A percentile compares a stretch with the other conserved stretches of the same genome.
These are phyloP conservation scores for Drosophila orosa DNA, from an alignment of 1,140 invertebrate species.

Conservation along the genomic window DNA sequence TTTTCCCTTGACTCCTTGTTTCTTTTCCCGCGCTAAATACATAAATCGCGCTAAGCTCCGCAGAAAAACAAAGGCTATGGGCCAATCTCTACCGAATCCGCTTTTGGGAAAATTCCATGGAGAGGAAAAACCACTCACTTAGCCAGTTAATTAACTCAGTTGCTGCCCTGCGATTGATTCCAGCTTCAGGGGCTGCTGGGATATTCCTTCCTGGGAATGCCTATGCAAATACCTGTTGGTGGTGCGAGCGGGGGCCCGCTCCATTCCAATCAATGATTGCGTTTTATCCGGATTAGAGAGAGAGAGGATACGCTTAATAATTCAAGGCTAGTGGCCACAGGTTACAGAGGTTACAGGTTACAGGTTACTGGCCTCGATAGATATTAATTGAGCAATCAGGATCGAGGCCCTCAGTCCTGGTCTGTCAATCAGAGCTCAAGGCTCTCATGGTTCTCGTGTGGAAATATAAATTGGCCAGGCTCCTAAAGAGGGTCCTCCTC, in stretches of 20 bases:
- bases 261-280: constrained; percentile 17
- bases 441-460: not conserved
- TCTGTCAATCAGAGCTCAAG: constrained; percentile 20
- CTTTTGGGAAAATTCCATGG: constrained; percentile 10
- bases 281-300: not conserved
- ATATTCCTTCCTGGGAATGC: constrained; percentile 13
- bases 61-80: constrained; percentile 27
- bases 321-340: constrained; percentile 16
- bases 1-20: not conserved
- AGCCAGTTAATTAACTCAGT: constrained; percentile 45
- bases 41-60: constrained; percentile 52
- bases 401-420: constrained; percentile 5
- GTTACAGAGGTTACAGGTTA: not conserved
- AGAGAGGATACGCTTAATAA: constrained; percentile 13
- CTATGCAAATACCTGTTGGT: constrained; percentile 38
- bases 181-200: not conserved
- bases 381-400: constrained; percentile 51
- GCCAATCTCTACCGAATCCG: constrained; percentile 9
- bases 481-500: not conserved
- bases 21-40: constrained; percentile 36
- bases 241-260: not conserved
- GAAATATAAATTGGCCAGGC: constrained; percentile 26
- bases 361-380: constrained; percentile 5
- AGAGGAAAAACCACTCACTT: constrained; percentile 42
- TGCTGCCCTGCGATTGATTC: constrained; percentile 31